phyloP scores from a whole-genome alignment of 1,140 invertebrate genomes.

The Drosophila lacertosa region DNA sequence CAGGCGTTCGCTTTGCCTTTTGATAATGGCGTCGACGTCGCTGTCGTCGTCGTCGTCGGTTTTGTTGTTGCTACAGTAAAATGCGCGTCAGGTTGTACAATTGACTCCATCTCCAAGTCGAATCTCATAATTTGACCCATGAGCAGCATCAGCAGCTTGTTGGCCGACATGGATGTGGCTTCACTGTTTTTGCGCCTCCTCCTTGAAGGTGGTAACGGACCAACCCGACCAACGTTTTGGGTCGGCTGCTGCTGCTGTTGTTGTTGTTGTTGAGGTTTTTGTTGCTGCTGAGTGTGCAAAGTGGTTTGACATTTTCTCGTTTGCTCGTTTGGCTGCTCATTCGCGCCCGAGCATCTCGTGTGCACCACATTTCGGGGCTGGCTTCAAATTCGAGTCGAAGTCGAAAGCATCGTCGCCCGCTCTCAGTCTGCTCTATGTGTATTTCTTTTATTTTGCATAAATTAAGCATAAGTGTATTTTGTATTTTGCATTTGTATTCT shows the following conservation, averaged over 20 bases:
- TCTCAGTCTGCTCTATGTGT: slow-evolving; percentile 42
- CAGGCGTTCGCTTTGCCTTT: slow-evolving; percentile 64
- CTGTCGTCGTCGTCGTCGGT: slow-evolving; percentile 18
- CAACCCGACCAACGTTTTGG: slow-evolving; percentile 48
- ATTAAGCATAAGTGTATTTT: slow-evolving; percentile 80
- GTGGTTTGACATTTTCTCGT: slow-evolving; percentile 80
- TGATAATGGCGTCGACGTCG: slow-evolving; percentile 66
- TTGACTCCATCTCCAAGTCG: slow-evolving; percentile 54
- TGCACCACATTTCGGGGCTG: slow-evolving; percentile 62
- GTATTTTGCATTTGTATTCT: slow-evolving; percentile 43
- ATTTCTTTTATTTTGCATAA: slow-evolving; percentile 82
- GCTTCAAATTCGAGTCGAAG: slow-evolving; percentile 66
- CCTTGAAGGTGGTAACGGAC: slow-evolving; percentile 39
- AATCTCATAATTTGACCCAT: slow-evolving; percentile 72
- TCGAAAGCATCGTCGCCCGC: not conserved
- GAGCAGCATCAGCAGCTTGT: slow-evolving; percentile 20
- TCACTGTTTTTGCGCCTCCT: slow-evolving; percentile 50
- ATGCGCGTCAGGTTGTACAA: slow-evolving; percentile 67
- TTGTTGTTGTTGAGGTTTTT: slow-evolving; percentile 47
- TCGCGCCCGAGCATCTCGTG: slow-evolving; percentile 60
- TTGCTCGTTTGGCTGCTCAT: slow-evolving; percentile 70
- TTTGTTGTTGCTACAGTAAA: slow-evolving; percentile 57
- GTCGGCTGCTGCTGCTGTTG: slow-evolving; percentile 34
- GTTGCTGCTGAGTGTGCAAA: slow-evolving; percentile 57
- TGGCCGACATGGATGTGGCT: slow-evolving; percentile 60